Conservation (phyloP, 2,888 invertebrate genomes). For the Chalcosyrphus nemorum region DNA sequence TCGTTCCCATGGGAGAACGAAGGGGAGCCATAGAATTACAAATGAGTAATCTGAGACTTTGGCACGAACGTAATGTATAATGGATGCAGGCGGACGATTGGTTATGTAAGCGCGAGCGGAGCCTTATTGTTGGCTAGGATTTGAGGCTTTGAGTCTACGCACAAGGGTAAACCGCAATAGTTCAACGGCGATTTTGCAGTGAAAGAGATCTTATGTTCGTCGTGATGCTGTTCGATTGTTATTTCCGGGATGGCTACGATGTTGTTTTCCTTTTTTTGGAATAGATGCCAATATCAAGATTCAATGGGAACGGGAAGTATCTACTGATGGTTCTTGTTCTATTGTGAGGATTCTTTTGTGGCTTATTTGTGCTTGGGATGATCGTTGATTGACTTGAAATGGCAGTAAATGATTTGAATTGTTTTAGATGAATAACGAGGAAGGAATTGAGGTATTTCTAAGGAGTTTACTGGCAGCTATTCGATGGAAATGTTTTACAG, state of each 20-base stretch:
- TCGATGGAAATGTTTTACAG: conserved; percentile 1
- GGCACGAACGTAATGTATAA: conserved; percentile 69
- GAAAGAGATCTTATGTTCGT: conserved; percentile 26
- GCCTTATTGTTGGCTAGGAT: conserved; percentile 18
- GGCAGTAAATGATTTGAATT: conserved; percentile 65
- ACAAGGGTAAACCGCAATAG: conserved; percentile 63
- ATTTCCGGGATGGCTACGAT: conserved; percentile 69
- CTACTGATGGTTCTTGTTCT: conserved; percentile 38
- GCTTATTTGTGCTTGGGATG: conserved; percentile 18
- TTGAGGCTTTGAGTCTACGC: conserved; percentile 41
- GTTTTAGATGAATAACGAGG: conserved; percentile 42
- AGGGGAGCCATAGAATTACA: conserved; percentile 31
- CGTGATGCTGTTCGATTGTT: conserved; percentile 68
- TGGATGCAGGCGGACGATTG: conserved; percentile 56
- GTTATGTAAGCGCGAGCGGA: conserved; percentile 62
- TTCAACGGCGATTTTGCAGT: conserved; percentile 24
- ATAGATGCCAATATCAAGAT: conserved; percentile 58
- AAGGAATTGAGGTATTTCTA: conserved; percentile 17
- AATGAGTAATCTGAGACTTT: conserved; percentile 71
- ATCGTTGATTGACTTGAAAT: conserved; percentile 61
- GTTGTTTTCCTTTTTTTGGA: too few relatives aligned
- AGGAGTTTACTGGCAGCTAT: background rate
- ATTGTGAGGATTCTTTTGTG: conserved; percentile 50
- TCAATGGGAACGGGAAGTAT: conserved; percentile 43
- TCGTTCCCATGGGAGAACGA: conserved; percentile 51